Conservation (phyloP, 1,140 invertebrate species). For the Drosophila persimilis region DNA sequence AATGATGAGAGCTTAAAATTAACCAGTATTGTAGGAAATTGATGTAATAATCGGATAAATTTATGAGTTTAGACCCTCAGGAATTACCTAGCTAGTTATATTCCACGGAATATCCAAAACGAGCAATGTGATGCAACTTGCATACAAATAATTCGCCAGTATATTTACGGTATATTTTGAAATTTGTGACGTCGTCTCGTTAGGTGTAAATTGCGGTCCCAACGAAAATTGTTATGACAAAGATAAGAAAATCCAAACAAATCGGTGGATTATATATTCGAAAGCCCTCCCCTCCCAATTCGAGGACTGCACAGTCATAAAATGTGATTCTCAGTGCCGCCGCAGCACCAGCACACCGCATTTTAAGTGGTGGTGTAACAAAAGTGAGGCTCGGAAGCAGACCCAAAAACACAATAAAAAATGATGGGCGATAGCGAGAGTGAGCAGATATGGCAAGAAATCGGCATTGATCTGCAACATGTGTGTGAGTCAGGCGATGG, state of each 20-base stretch:
- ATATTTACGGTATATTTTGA: too few species aligned
- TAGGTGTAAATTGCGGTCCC: too few species aligned
- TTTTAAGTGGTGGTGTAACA: not conserved
- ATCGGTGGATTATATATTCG: constrained; percentile 1
- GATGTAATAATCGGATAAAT: too few species aligned
- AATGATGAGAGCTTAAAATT: too few species aligned
- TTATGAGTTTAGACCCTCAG: too few species aligned
- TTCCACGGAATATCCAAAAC: too few species aligned
- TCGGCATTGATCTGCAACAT: constrained; percentile 87
- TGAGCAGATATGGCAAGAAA: constrained; percentile 85
- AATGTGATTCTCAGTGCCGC: constrained; percentile 22
- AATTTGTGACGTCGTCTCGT: too few species aligned
- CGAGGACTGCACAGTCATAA: constrained; percentile 11
- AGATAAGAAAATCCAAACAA: not conserved
- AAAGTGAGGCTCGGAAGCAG: not conserved
- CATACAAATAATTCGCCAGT: too few species aligned
- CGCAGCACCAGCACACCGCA: constrained; percentile 2
- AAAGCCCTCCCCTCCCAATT: not conserved
- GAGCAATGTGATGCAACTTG: too few species aligned
- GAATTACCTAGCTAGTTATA: too few species aligned
- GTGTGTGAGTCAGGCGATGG: constrained; percentile 84
- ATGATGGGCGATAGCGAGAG: constrained; percentile 61
- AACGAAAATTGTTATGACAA: too few species aligned
- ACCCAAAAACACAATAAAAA: not conserved
- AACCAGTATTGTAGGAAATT: too few species aligned